Percentiles rank a stretch among this genome's conserved stretches.
Conservation (phyloP, 2,888 invertebrate genomes). For the Ceriagrion tenellum region DNA sequence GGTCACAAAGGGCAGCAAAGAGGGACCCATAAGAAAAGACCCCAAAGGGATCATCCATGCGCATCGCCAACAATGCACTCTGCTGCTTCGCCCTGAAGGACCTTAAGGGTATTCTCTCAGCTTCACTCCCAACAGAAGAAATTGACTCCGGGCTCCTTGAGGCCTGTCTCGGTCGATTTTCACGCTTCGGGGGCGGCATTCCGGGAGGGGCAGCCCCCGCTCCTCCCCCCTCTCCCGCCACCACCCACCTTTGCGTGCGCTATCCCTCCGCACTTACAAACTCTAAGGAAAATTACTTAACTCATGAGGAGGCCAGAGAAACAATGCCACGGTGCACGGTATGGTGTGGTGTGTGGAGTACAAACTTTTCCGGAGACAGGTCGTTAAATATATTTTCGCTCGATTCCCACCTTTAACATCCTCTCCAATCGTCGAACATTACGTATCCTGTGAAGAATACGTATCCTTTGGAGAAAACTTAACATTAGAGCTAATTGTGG, state of each 20-base stretch:
- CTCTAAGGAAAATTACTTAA: no score
- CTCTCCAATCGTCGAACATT: no score
- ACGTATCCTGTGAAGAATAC: no score
- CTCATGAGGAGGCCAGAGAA: no score
- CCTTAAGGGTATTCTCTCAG: neutral
- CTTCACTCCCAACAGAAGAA: neutral
- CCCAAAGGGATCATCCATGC: slow-evolving; percentile 31
- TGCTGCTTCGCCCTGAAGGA: neutral
- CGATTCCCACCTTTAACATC: no score
- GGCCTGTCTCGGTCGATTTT: neutral
- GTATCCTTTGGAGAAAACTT: no score
- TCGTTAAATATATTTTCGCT: no score
- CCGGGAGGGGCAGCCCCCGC: neutral
- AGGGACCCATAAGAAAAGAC: neutral
- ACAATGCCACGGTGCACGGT: no score
- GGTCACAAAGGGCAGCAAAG: neutral
- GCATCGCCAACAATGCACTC: neutral
- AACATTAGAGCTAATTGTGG: no score
- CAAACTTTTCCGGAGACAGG: no score
- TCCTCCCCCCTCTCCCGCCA: neutral
- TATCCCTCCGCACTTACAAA: neutral
- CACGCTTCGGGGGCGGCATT: neutral
- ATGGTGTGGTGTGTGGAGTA: no score
- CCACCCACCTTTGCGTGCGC: neutral
- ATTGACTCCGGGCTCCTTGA: neutral